phyloP scores from a whole-genome alignment of 2,888 invertebrate species.

The Poecilus cupreus region DNA sequence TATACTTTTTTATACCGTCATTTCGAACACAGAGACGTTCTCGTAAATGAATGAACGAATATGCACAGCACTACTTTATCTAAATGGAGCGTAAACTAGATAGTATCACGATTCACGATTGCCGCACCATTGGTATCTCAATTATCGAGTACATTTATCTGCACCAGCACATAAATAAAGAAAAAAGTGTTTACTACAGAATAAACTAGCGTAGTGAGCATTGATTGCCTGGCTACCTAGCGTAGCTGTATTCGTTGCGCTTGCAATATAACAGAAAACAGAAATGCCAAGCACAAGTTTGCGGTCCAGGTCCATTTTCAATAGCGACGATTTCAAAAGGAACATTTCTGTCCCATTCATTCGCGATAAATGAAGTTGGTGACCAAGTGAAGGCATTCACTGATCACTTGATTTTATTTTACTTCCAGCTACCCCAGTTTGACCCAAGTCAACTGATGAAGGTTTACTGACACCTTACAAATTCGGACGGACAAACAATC shows the following conservation, averaged over 20 bases:
- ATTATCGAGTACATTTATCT: slow-evolving; percentile 1
- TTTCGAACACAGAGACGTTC: too few relatives aligned
- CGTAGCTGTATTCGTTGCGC: neutral
- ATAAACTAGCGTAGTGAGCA: neutral
- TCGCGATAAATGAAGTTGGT: slow-evolving; percentile 54
- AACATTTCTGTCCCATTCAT: slow-evolving; percentile 46
- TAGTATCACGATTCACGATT: too few relatives aligned
- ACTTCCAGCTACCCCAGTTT: slow-evolving; percentile 6
- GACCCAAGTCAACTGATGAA: slow-evolving; percentile 16
- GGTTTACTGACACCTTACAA: slow-evolving; percentile 25
- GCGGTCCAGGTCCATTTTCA: slow-evolving; percentile 1
- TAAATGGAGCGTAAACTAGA: too few relatives aligned
- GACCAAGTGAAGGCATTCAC: slow-evolving; percentile 42
- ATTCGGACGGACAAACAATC: neutral
- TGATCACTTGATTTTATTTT: slow-evolving; percentile 50
- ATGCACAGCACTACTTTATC: too few relatives aligned
- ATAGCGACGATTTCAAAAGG: slow-evolving; percentile 48
- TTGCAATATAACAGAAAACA: slow-evolving; percentile 9
- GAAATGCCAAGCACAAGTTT: slow-evolving; percentile 11
- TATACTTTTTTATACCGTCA: too few relatives aligned
- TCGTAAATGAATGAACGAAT: too few relatives aligned
- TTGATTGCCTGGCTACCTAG: neutral
- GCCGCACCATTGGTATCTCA: neutral
- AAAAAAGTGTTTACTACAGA: neutral
- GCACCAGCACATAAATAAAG: neutral